These are phyloP conservation scores for Acanthosepion lycidas DNA, from an alignment of 2,888 invertebrate genomes.

Conservation along the genomic window DNA sequence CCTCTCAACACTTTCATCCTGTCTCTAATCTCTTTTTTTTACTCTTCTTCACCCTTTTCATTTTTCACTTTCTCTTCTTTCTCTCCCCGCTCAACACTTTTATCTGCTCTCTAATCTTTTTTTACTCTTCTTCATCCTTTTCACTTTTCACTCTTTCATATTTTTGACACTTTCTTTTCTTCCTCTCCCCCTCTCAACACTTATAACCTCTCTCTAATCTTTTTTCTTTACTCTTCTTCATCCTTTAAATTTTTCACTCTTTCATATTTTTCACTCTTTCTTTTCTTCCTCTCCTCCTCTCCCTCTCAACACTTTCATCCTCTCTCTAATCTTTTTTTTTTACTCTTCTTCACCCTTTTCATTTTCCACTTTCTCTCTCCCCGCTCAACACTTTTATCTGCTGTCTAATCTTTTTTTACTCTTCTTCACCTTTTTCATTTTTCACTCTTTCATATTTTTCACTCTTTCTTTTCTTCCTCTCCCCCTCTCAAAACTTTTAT, in stretches of 20 bases:
- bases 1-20: neutral
- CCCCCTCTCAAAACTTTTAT: neutral
- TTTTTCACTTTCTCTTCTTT: fast-evolving
- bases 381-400: neutral
- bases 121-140: neutral
- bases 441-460: neutral
- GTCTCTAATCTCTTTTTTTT: neutral
- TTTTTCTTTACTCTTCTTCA: neutral
- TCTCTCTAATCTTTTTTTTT: neutral
- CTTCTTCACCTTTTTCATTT: neutral
- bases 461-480: neutral
- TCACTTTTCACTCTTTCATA: neutral
- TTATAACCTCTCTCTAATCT: neutral
- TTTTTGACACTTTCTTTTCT: neutral
- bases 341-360: neutral
- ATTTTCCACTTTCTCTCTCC: neutral
- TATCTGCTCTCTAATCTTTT: neutral
- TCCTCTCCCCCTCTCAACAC: neutral
- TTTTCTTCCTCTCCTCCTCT: no score
- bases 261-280: neutral
- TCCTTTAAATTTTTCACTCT: neutral
- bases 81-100: neutral
- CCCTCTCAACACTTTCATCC: fast-evolving
- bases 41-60: neutral
- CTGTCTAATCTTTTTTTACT: neutral